Percentiles rank a stretch among this genome's conserved stretches.
Conservation (phyloP, 2,888 invertebrate genomes). For the Emesis russula region DNA sequence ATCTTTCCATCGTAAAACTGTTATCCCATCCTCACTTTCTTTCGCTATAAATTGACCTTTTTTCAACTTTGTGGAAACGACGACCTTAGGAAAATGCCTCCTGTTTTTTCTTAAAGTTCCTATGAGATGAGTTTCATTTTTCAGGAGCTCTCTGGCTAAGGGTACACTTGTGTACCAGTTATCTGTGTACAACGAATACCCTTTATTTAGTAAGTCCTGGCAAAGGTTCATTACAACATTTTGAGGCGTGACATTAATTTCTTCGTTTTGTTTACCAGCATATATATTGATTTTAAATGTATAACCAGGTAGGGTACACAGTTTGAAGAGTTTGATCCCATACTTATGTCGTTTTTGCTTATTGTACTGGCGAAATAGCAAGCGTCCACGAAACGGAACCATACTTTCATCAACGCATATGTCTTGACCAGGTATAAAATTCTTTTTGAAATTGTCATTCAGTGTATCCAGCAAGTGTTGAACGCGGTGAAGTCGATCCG, state of each 20-base stretch:
- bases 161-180: slow-evolving; percentile 88
- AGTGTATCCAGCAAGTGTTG: slow-evolving; percentile 81
- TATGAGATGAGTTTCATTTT: slow-evolving; percentile 85
- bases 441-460: slow-evolving; percentile 84
- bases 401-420: slow-evolving; percentile 88
- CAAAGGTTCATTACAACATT: slow-evolving; percentile 88
- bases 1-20: slow-evolving; percentile 68
- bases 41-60: slow-evolving; percentile 78
- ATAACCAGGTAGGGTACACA: slow-evolving; percentile 79
- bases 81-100: slow-evolving; percentile 67
- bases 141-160: slow-evolving; percentile 80
- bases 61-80: slow-evolving; percentile 69
- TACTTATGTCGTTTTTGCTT: too few species aligned
- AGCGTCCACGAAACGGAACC: slow-evolving; percentile 88
- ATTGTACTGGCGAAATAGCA: slow-evolving; percentile 70
- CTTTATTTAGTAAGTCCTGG: slow-evolving; percentile 87
- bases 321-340: slow-evolving; percentile 25
- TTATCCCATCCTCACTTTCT: slow-evolving; percentile 72
- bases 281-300: slow-evolving; percentile 78
- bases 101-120: slow-evolving; percentile 71
- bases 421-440: slow-evolving; percentile 82
- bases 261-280: slow-evolving; percentile 86
- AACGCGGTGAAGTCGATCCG: slow-evolving; percentile 86
- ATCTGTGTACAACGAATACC: slow-evolving; percentile 80
- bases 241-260: slow-evolving; percentile 84